These are phyloP conservation scores for Machimus rusticus DNA, from an alignment of 2,888 invertebrate species.

Conservation along the genomic window DNA sequence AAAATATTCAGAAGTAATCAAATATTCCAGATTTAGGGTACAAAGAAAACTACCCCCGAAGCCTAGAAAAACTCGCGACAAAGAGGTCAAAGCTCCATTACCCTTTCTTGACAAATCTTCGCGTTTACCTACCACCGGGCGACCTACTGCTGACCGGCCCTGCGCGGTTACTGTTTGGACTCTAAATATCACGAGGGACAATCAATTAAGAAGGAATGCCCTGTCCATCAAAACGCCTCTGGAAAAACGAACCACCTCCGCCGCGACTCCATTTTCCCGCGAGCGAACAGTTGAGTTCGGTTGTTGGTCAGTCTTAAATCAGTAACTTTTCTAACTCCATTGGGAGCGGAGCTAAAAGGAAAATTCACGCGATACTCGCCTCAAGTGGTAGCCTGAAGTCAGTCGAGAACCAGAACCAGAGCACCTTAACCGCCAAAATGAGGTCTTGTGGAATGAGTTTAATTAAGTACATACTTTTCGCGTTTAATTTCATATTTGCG, in stretches of 20 bases:
- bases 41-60: not conserved
- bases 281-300: not conserved
- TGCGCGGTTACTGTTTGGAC: not conserved
- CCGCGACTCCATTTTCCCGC: not conserved
- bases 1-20: not conserved
- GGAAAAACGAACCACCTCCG: not conserved
- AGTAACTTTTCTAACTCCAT: constrained; percentile 24
- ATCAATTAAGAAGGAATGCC: constrained; percentile 8
- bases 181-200: not conserved
- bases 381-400: constrained; percentile 53
- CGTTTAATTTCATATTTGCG: constrained; percentile 71
- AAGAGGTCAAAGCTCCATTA: constrained; percentile 8
- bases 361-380: not conserved
- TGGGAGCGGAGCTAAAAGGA: not conserved
- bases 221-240: not conserved
- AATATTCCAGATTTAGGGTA: not conserved
- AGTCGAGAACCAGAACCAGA: not conserved
- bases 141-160: not conserved
- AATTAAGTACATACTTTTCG: constrained; percentile 69
- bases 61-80: not conserved
- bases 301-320: not conserved
- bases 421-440: constrained; percentile 26
- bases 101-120: not conserved
- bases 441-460: constrained; percentile 65
- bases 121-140: not conserved